phyloP scores from a whole-genome alignment of 2,113 vertebrate species.

The Zosterops pallidus region DNA sequence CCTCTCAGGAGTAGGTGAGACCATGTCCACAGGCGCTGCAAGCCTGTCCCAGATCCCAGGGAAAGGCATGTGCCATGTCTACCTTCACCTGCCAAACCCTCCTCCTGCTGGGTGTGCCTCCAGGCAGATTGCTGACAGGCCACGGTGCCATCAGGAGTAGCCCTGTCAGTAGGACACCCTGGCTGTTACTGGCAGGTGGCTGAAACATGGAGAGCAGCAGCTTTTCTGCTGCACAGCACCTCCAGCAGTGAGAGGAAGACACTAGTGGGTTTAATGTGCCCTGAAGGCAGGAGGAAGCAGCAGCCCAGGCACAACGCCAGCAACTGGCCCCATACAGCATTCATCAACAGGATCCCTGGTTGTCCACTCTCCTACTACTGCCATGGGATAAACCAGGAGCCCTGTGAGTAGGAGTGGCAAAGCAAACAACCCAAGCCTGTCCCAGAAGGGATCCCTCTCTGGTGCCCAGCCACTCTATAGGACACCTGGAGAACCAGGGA shows the following conservation, averaged over 20 bases:
- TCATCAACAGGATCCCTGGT: background rate
- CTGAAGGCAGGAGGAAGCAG: background rate
- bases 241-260: background rate
- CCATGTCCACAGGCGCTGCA: fast-evolving
- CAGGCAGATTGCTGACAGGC: background rate
- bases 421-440: background rate
- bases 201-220: background rate
- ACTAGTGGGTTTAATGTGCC: fast-evolving
- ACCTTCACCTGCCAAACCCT: background rate
- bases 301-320: background rate
- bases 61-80: background rate
- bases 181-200: background rate
- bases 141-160: fast-evolving
- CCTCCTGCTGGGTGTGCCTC: fast-evolving
- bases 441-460: background rate
- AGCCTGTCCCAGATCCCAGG: fast-evolving
- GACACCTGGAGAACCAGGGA: background rate
- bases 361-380: background rate
- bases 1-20: fast-evolving
- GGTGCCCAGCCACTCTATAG: background rate
- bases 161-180: background rate
- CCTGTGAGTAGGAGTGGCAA: fast-evolving
- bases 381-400: background rate
- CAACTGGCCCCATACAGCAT: background rate
- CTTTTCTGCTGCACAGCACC: background rate